Evolutionary conservation across 2,797 vertebrate genomes (phyloP), one percentile per base, ranked within the genome.

Genomic region (Mus minutoides): DNA sequence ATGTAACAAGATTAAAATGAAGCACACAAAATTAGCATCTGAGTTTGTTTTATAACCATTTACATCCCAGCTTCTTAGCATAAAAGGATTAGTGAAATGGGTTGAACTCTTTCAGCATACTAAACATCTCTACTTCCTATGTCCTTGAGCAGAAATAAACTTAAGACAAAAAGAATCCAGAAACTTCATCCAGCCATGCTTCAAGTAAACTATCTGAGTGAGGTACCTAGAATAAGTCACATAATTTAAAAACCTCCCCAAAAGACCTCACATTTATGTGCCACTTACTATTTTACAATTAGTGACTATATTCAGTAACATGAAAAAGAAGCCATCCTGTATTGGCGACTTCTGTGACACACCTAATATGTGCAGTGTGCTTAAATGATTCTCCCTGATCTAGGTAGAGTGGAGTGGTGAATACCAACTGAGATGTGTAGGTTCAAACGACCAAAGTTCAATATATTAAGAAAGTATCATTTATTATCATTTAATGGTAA

Each of bases 31-130:
- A 94, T 54, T 95, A 91, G 24, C 83, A 82, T 94, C 88, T 92
- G 85, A 95, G 60, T 92, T 95, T 96, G 64, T 96, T 96, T 96
- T 94, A 97, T 49, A 96, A 84, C 77, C 62, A 88, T 97, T 90
- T 92, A 97, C 89, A 97, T 95, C 91, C 73, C 54, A 95, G 60
- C 49, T 93, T 93, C 85, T 90, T n/a, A 19, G 67, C 77, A 90
- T 97, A 97, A 95, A 97, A 95, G 54, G 84, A 95, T 97, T 97
- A 97, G 79, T 71, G 92, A 94, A 96, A 86, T 67, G 88, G 40
- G 91, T 49, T 31, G 31, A 56, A 79, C 79, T 83, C 49, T 76
- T 58, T 43, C 54, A 90, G 96, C 92, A 97, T 96, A 96, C 83
- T 94, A 95, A 97, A 97, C 82, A 43, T 67, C 40, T 37, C 79